These are phyloP conservation scores for Drosophila meridiana DNA, from an alignment of 2,888 invertebrate genomes.

Conservation along the genomic window DNA sequence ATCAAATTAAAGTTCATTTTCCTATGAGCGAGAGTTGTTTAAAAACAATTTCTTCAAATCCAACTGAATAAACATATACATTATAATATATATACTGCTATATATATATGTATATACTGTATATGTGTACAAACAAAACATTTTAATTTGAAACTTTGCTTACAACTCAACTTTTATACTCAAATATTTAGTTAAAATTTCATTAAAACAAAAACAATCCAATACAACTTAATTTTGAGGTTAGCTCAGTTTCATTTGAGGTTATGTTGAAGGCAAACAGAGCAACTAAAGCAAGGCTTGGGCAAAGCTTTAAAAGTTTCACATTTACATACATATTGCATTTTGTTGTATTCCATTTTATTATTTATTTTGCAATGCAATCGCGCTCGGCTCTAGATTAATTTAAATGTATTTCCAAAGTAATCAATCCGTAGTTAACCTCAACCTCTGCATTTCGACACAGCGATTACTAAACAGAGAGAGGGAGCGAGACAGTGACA, in stretches of 20 bases:
- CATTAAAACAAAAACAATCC: background rate
- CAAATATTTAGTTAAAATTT: slow-evolving; percentile 1
- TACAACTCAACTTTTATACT: background rate
- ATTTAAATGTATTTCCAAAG: slow-evolving; percentile 52
- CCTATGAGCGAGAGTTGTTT: background rate
- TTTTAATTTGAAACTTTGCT: background rate
- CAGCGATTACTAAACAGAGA: slow-evolving; percentile 29
- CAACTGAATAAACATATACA: slow-evolving; percentile 14
- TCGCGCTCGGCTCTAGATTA: slow-evolving; percentile 29
- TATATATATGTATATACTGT: background rate
- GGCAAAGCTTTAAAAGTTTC: background rate
- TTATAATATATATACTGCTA: background rate
- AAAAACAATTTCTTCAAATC: slow-evolving; percentile 2
- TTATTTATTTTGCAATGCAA: slow-evolving; percentile 14
- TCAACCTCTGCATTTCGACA: slow-evolving; percentile 30
- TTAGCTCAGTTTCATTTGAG: slow-evolving; percentile 1
- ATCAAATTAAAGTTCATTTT: too few relatives aligned
- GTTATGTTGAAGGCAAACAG: slow-evolving; percentile 5
- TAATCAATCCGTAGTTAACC: slow-evolving; percentile 57
- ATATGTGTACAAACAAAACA: background rate
- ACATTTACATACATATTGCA: background rate
- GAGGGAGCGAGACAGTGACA: background rate
- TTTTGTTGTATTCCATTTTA: background rate
- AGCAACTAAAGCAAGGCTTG: slow-evolving; percentile 7
- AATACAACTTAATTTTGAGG: slow-evolving; percentile 7